These are phyloP conservation scores for Tinea pellionella DNA, from an alignment of 2,888 invertebrate species.

Conservation along the genomic window DNA sequence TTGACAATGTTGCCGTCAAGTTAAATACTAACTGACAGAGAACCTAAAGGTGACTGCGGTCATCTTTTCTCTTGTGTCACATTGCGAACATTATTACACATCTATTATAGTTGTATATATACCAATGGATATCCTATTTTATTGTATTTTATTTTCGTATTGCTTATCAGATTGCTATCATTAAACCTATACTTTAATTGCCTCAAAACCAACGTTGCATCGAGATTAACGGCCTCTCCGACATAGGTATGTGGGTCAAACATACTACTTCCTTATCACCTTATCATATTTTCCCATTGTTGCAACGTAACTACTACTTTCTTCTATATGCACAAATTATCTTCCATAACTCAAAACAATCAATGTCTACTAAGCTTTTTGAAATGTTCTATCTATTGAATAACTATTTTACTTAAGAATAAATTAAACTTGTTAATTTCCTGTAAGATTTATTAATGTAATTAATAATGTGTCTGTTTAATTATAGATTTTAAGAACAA, in stretches of 20 bases:
- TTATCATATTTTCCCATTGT: conserved; percentile 33
- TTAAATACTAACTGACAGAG: too few species aligned
- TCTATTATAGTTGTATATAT: too few species aligned
- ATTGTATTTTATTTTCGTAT: too few species aligned
- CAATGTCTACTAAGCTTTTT: conserved; percentile 4
- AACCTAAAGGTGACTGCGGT: too few species aligned
- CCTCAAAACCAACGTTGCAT: conserved; percentile 22
- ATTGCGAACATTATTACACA: too few species aligned
- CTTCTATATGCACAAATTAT: conserved; percentile 4
- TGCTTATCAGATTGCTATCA: neutral
- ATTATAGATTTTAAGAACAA: conserved; percentile 27
- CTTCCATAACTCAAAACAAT: conserved; percentile 13
- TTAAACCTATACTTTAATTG: conserved; percentile 8
- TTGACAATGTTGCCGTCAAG: too few species aligned
- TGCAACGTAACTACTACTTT: conserved; percentile 12
- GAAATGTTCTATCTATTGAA: neutral
- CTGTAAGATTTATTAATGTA: too few species aligned
- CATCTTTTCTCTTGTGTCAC: too few species aligned
- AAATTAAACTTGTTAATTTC: too few species aligned
- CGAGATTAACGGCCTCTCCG: conserved; percentile 34
- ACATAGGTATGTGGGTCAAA: conserved; percentile 42
- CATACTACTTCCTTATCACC: conserved; percentile 35
- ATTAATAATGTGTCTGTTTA: neutral
- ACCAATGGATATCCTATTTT: too few species aligned
- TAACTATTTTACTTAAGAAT: too few species aligned